Conservation (phyloP, 2,888 invertebrate genomes). For the Catocala fraxini region DNA sequence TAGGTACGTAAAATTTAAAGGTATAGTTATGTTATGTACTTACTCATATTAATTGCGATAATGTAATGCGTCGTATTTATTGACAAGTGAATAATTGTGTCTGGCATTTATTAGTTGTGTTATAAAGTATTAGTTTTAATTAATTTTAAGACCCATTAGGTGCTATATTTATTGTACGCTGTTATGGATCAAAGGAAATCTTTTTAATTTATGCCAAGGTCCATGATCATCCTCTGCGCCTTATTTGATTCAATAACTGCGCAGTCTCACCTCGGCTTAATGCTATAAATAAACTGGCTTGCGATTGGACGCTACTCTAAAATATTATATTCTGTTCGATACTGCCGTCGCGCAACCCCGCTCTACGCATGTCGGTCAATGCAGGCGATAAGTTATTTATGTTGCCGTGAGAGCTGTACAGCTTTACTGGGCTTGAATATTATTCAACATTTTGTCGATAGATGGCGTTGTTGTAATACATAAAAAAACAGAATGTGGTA, state of each 20-base stretch:
- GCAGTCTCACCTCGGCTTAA: conserved; percentile 33
- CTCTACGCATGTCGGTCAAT: conserved; percentile 7
- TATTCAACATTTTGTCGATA: conserved; percentile 20
- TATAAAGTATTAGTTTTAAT: no score
- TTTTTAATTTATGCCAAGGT: conserved; percentile 34
- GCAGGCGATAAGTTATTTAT: conserved; percentile 20
- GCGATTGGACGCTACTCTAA: conserved; percentile 49
- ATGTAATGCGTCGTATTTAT: no score
- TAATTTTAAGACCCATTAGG: no score
- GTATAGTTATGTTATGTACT: no score
- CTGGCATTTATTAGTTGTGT: no score
- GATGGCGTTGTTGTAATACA: conserved; percentile 35
- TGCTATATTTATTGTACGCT: conserved; percentile 30
- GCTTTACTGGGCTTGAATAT: conserved; percentile 27
- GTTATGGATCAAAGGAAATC: conserved; percentile 33
- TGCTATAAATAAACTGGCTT: conserved; percentile 53
- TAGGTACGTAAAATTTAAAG: no score
- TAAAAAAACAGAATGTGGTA: background rate
- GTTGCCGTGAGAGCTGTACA: conserved; percentile 15
- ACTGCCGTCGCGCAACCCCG: conserved; percentile 18
- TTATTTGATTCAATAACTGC: conserved; percentile 35
- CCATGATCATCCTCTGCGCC: conserved; percentile 35
- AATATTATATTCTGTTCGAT: conserved; percentile 48
- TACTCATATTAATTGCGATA: no score
- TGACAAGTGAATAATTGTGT: no score